Evolutionary conservation across 2,113 vertebrate genomes (phyloP), one percentile per base, ranked within the genome.

Genomic region (Laticauda colubrina): DNA sequence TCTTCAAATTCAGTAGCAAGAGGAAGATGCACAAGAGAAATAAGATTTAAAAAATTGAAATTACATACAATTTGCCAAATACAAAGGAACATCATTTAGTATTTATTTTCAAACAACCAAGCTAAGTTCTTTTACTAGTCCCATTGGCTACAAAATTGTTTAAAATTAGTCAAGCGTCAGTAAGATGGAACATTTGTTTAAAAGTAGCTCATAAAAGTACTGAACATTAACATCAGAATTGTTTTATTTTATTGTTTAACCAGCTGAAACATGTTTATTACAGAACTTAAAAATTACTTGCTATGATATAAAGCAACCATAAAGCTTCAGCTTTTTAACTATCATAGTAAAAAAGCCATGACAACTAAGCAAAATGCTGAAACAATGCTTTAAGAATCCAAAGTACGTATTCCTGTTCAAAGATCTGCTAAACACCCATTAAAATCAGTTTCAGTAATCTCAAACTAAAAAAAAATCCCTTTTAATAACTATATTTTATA

Each of bases 261-360:
- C 75, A 90, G 75, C 48, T 54, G 88, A 59, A 90, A 64, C 48
- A n/a, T 89, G 87, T 87, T 92, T 92, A 92, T 75, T 92, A 89
- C 75, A 55, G 88, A 89, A 92, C 93, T 90, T 92, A 90, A 94
- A 93, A 94, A 54, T 88, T 87, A 55, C 91, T 85, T 92, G 39
- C 85, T 89, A 94, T 69, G 56, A 87, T 86, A 93, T 91, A 94
- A 92, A 85, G 55, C 88, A 86, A 64, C 20, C 39, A 87, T 90
- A 92, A 92, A 94, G 69, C 34, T 92, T 94, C 88, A 87, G 34
- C 18, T 64, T 90, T 92, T 94, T 87, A 92, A 92, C 55, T 59
- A 29, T 93, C 64, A 89, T 34, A 64, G 75, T 93, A 93, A 93
- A 93, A 64, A 93, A 85, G 61, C 64, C 90, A 91, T 93, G 86